Evolutionary conservation across 1,140 invertebrate species (phyloP).

Genomic region (Holcopasites calliopsidis): DNA sequence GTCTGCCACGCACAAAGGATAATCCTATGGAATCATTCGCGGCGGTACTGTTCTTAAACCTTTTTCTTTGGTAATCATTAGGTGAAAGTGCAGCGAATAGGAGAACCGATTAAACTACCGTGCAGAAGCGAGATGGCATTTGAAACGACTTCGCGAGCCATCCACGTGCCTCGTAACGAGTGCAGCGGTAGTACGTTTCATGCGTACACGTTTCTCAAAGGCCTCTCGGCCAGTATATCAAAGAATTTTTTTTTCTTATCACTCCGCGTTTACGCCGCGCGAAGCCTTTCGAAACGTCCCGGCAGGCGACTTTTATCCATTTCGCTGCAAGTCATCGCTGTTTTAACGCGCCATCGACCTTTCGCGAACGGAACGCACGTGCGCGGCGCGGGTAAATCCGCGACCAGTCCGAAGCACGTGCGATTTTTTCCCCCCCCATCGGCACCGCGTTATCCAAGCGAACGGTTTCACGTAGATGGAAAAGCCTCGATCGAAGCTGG

Average conservation of each 20-base stretch:
- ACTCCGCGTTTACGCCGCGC: neutral
- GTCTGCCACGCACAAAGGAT: no score
- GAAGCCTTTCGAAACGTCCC: slow-evolving; percentile 23
- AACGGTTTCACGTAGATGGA: neutral
- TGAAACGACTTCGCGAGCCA: neutral
- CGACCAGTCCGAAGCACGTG: neutral
- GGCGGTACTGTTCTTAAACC: no score
- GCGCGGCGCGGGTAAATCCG: neutral
- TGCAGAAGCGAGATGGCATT: neutral
- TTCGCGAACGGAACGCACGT: neutral
- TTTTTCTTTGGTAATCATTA: neutral
- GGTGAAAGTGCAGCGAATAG: neutral
- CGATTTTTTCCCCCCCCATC: neutral
- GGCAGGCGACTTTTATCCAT: neutral
- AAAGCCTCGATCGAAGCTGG: no score
- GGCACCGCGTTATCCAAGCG: neutral
- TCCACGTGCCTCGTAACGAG: neutral
- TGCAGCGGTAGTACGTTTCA: neutral
- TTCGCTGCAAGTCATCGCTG: neutral
- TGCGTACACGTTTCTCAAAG: slow-evolving; percentile 16
- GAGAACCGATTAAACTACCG: neutral
- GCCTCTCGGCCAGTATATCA: slow-evolving; percentile 21
- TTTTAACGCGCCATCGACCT: neutral
- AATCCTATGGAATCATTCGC: no score
- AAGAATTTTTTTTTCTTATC: neutral